Evolutionary conservation across 2,113 vertebrate genomes (phyloP), one percentile per base, ranked within the genome.

Genomic region (Microtus richardsoni): DNA sequence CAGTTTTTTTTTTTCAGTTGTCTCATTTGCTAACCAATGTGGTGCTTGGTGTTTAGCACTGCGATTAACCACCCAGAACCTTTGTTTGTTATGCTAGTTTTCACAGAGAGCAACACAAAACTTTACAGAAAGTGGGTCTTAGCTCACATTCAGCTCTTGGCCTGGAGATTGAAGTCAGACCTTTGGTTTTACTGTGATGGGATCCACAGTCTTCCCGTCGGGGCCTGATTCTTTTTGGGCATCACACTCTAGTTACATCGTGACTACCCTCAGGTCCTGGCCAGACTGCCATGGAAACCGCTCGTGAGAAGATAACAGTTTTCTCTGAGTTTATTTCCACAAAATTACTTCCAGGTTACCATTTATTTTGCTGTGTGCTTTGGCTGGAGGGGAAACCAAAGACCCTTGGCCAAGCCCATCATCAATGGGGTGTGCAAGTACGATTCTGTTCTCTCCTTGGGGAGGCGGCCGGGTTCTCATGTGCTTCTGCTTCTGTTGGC

Each of bases 131-230:
- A 47, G 7, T 26, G 64, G 71, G 36, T 36, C 44, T 21, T 19
- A 75, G 8, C 2, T 36, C 12, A 19, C 24, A 86, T 49, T 62
- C 49, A 70, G 30, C 1, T 8, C 22, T 91, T 85, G 64, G 90
- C 47, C 82, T 93, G 54, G 71, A 92, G 64, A 73, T 71, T 44
- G 44, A 88, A 94, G 5, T 95, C 39, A 91, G 64, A 26, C 21
- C 68, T 78, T 77, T 90, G 91, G 26, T 79, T 88, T 68, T 74
- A 52, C 5, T 24, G 16, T 47, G 16, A 74, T 54, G 11, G 8
- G 39, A 22, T 74, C 62, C 30, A 47, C 60, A 83, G 68, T 11
- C 10, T 90, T 64, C 82, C 11, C 70, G 13, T 83, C 39, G 2
- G 22, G 75, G 79, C 0, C 60, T 73, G 44, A 11, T 52, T 6